These are phyloP conservation scores for Scrobipalpa atriplicella DNA, from an alignment of 2,888 invertebrate species.

Conservation along the genomic window DNA sequence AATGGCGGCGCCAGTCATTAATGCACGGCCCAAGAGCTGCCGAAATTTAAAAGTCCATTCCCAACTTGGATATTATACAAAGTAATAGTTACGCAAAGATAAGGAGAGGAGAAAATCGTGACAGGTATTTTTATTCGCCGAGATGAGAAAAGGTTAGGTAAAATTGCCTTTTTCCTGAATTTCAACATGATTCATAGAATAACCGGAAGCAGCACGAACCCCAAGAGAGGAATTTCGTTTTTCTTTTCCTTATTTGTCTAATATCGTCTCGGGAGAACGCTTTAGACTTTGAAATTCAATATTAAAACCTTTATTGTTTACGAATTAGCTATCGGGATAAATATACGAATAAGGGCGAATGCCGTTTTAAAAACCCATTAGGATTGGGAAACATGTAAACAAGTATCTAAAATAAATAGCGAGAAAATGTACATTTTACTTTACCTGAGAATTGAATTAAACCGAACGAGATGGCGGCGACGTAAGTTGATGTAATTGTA, in stretches of 20 bases:
- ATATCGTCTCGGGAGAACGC: conserved; percentile 23
- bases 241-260: conserved; percentile 27
- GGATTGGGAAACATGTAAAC: background rate
- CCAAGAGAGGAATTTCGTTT: conserved; percentile 27
- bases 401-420: background rate
- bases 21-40: conserved; percentile 63
- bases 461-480: background rate
- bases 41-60: conserved; percentile 73
- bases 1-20: conserved; percentile 74
- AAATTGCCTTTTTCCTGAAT: conserved; percentile 34
- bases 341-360: conserved; percentile 8
- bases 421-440: background rate
- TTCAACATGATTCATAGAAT: conserved; percentile 36
- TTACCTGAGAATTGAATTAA: conserved; percentile 6
- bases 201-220: conserved; percentile 21
- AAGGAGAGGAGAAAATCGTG: conserved; percentile 48
- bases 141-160: conserved; percentile 32
- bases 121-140: conserved; percentile 42
- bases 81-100: conserved; percentile 45
- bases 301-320: conserved; percentile 23
- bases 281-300: conserved; percentile 25
- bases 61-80: conserved; percentile 60
- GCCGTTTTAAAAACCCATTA: conserved; percentile 10
- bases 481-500: conserved; percentile 13
- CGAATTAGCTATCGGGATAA: conserved; percentile 16